Evolutionary conservation across 2,888 invertebrate genomes (phyloP), one percentile per base, ranked within the genome.

Genomic region (Branchipolynoe longqiensis): DNA sequence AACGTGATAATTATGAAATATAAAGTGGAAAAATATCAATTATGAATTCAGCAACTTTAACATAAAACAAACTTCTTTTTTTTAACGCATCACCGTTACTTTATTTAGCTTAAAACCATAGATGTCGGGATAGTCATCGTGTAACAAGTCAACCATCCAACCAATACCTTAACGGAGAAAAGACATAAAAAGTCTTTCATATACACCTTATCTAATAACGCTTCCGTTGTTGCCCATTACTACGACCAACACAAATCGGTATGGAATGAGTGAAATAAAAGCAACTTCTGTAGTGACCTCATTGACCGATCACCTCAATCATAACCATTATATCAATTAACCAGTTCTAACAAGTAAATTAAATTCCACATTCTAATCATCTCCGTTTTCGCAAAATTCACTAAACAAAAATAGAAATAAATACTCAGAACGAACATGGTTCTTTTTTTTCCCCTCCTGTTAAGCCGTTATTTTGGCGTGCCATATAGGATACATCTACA

Each of bases 191-290:
- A 14, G 36, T 69, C 38, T 22, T 69, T 69, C 18, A 48, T 48
- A 12, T 48, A 38, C 22, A 69, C 36, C 38, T 38, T 18, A 69
- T 36, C 38, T 8, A 4, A 18, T 48, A 48, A 48, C 48, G 14
- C 31, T 4, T 58, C n/a, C 58, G 31, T 62, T 62, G 62, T 69
- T 69, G 33, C 36, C 69, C 33, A 69, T 33, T 69, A 69, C 69
- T 33, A 69, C n/a, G 36, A 18, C 69, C 36, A 38, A 69, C 33
- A 14, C 38, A 4, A 69, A 36, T 38, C n/a, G 36, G 38, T 25
- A n/a, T 69, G 69, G 69, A 69, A 69, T 69, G 69, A 69, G 69
- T 69, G 69, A 69, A 69, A 69, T 69, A 69, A 69, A 69, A 69
- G 69, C 69, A 69, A 69, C 36, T 38, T 69, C 69, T 69, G 69